A percentile compares a stretch with the other conserved stretches of the same genome.
phyloP scores from a whole-genome alignment of 2,888 invertebrate genomes.

The Heliconius charithonia region DNA sequence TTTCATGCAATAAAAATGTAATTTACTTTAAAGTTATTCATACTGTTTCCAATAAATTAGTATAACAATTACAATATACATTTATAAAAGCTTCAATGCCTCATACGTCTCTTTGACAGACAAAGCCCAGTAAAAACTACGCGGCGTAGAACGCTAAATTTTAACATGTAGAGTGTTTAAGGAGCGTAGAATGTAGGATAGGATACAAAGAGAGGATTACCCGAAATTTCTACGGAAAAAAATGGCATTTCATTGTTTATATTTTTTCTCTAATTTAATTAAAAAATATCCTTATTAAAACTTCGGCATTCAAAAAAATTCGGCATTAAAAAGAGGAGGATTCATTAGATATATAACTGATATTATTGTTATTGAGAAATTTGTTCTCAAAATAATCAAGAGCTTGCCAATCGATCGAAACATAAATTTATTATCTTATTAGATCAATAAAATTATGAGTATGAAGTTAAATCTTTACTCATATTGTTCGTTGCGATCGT shows the following conservation, averaged over 20 bases:
- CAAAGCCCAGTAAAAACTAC: too few relatives aligned
- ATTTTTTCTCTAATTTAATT: too few relatives aligned
- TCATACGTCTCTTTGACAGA: background rate
- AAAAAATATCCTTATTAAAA: too few relatives aligned
- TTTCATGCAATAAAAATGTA: background rate
- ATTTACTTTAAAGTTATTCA: background rate
- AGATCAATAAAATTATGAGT: background rate
- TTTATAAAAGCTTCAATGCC: background rate
- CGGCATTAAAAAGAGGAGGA: background rate
- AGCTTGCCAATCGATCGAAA: background rate
- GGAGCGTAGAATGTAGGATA: too few relatives aligned
- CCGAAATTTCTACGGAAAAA: too few relatives aligned
- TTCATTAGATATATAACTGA: background rate
- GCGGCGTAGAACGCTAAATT: too few relatives aligned
- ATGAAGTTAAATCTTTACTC: background rate
- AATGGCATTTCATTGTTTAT: too few relatives aligned
- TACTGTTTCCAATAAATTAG: background rate
- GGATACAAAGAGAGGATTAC: too few relatives aligned
- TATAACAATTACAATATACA: background rate
- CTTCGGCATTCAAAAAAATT: too few relatives aligned
- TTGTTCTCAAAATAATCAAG: background rate
- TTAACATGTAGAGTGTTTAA: too few relatives aligned
- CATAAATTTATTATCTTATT: background rate
- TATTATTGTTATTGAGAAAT: background rate
- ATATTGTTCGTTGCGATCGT: background rate